phyloP scores from a whole-genome alignment of 2,888 invertebrate genomes.

The Orthosia incerta region DNA sequence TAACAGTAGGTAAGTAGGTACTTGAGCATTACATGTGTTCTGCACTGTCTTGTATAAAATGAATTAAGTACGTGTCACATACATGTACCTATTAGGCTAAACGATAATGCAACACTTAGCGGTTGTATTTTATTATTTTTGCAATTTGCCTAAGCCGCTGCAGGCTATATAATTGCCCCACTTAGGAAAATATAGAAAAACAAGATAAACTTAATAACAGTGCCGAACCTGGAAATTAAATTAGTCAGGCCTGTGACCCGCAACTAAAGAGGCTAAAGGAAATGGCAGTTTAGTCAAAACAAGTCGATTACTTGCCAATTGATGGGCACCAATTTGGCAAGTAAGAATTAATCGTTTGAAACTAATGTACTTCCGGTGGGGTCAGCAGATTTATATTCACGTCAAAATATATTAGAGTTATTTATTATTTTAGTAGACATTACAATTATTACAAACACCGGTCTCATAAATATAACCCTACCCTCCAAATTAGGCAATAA shows the following conservation, averaged over 20 bases:
- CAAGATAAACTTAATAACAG: slow-evolving; percentile 12
- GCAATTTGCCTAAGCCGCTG: not conserved
- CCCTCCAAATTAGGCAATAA: slow-evolving; percentile 48
- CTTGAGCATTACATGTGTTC: slow-evolving; percentile 11
- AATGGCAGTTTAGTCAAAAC: slow-evolving; percentile 72
- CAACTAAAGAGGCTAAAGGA: slow-evolving; percentile 53
- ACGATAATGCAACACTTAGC: slow-evolving; percentile 7
- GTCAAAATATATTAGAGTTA: slow-evolving; percentile 19
- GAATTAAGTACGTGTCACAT: slow-evolving; percentile 7
- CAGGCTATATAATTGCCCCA: not conserved
- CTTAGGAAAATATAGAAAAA: slow-evolving; percentile 27
- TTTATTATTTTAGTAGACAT: slow-evolving; percentile 27
- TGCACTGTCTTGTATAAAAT: slow-evolving; percentile 32
- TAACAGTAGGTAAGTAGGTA: not conserved
- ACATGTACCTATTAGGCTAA: not conserved
- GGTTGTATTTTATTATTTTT: no score
- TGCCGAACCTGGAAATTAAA: slow-evolving; percentile 8
- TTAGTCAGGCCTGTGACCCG: slow-evolving; percentile 15
- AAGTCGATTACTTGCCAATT: slow-evolving; percentile 70
- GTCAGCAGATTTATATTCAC: slow-evolving; percentile 29
- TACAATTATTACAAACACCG: slow-evolving; percentile 34
- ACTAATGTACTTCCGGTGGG: slow-evolving; percentile 50
- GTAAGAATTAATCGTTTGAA: slow-evolving; percentile 52
- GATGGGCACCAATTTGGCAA: slow-evolving; percentile 70
- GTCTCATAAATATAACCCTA: slow-evolving; percentile 42